Base-by-base conservation (phyloP, 2,113 vertebrate species). In the Irena cyanogastra region DNA sequence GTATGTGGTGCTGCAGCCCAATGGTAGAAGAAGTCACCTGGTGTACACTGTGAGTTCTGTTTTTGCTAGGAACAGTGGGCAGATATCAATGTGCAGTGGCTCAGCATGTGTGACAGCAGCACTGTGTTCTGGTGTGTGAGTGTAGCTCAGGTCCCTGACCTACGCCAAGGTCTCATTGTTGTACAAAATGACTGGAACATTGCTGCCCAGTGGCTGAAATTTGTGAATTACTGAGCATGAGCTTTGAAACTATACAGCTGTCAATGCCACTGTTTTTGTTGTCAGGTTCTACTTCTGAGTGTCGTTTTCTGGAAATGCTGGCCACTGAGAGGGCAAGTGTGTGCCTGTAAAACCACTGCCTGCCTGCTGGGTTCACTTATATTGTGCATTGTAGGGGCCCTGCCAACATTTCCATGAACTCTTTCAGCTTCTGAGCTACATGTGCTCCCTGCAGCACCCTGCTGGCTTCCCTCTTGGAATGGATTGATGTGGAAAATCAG, bases 81-180 rank as follows among this genome's bases (percentile, higher is more conserved):
- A 71, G 35, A 8, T 33, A 14, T 13, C 6, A 11, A 3, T 66
- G 77, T 60, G 41, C n/a, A 39, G 41, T 30, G 47, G 33, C 78
- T 82, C 74, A 39, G 33, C 1, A 0, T 13, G 52, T 59, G 47
- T 79, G 90, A 78, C 52, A 70, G 69, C 30, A 64, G 53, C 15
- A 10, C 70, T 33, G 0, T 28, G 3, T 66, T 77, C 64, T 54
- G 35, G 9, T 10, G n/a, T 2, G 4, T 26, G 13, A 21, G 17
- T 17, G 33, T 6, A 42, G 26, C 13, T 75, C 2, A 5, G n/a
- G 49, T 76, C 18, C 80, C 28, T 1, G 16, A 50, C 41, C 71
- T 39, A 7, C 0, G 0, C 23, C 42, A 23, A 54, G 14, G 12
- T 82, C 82, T 79, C 28, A 6, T 7, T 68, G 57, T 41, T 68